Percentiles rank a stretch among this genome's conserved stretches.
These are phyloP conservation scores for Liolophura sinensis DNA, from an alignment of 1,140 invertebrate species.

Conservation along the genomic window DNA sequence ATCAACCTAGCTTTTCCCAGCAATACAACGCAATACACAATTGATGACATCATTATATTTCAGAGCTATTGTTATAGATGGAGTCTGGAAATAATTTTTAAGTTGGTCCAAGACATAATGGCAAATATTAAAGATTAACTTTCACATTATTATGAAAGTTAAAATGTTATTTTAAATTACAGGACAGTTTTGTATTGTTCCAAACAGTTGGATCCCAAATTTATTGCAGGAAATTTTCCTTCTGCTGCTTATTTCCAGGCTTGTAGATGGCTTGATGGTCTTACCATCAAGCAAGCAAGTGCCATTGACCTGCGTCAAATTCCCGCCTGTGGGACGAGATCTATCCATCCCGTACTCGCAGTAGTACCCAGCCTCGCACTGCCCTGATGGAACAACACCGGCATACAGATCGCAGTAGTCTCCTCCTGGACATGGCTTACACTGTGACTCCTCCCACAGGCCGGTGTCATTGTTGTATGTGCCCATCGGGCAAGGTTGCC, in stretches of 20 bases:
- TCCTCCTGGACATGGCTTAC: conserved; percentile 46
- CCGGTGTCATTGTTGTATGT: conserved; percentile 52
- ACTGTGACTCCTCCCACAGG: conserved; percentile 30
- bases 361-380: conserved; percentile 44
- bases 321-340: conserved; percentile 36
- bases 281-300: conserved; percentile 31
- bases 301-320: conserved; percentile 22
- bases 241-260: background rate
- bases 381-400: conserved; percentile 22
- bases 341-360: conserved; percentile 52
- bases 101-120: too few species aligned
- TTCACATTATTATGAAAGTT: too few species aligned
- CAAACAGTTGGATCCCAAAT: background rate
- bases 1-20: too few species aligned
- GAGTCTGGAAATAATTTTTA: too few species aligned
- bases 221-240: background rate
- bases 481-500: conserved; percentile 48
- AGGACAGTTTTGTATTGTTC: too few species aligned
- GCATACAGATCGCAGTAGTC: conserved; percentile 42
- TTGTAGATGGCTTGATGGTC: background rate
- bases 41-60: too few species aligned
- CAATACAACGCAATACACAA: too few species aligned
- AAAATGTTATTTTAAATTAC: too few species aligned
- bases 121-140: too few species aligned
- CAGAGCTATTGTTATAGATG: too few species aligned